Base-by-base conservation (phyloP, 2,797 vertebrate genomes). In the Glossophaga mutica region DNA sequence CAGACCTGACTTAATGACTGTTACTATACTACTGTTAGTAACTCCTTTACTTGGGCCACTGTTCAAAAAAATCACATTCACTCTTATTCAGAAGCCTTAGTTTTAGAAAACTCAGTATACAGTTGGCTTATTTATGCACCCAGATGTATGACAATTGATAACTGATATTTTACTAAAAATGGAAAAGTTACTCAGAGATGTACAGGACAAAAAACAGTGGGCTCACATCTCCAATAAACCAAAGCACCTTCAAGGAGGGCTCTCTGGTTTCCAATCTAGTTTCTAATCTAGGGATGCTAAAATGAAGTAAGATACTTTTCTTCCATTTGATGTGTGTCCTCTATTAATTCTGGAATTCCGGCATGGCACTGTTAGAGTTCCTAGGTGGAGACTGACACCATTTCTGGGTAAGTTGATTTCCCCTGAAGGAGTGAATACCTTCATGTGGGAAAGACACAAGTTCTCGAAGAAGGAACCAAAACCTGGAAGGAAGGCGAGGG, bases 41-140 rank as follows among this genome's bases (percentile, higher is more conserved):
- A 93, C 46, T 79, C 55, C 44, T 46, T 70, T 87, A 90, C 81
- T 68, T 83, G 50, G 29, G 42, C 3, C 32, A 77, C 42, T 77
- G 19, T 50, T 52, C 32, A 84, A 89, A 94, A 90, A 84, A 83
- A 57, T 73, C 42, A 78, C 32, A 65, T 0, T 81, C 34, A 84
- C 22, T 88, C 24, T 70, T 88, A 67, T n/a, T 86, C 5, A 29
- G 34, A 18, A 88, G 34, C 10, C 50, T 96, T n/a, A 15, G 26
- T 91, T 91, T 93, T 83, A 94, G 26, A 81, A 87, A 94, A 90
- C 39, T 84, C 34, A 46, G 29, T 19, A 42, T 37, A 94, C 5
- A 71, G 21, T 73, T 77, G 9, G 50, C 50, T 79, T 50, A 93
- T 81, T 92, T 62, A 92, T 50, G 46, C 9, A 89, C 18, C 15